phyloP scores from a whole-genome alignment of 1,140 invertebrate species.

The Drosophila auraria region DNA sequence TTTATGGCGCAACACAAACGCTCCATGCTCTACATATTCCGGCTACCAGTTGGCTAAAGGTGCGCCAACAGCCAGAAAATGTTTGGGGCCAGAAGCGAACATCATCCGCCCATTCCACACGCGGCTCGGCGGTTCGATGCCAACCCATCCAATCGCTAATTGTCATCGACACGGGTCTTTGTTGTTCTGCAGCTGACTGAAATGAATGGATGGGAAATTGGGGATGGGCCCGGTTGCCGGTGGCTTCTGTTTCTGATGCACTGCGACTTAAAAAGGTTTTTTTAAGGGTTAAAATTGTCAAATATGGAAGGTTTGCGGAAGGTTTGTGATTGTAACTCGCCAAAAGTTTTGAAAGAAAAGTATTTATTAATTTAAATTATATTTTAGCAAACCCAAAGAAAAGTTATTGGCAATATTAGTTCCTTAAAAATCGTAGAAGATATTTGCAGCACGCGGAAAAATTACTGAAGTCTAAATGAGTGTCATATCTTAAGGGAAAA shows the following conservation, averaged over 20 bases:
- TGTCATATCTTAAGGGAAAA: not conserved
- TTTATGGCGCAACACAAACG: conserved; percentile 75
- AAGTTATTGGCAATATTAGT: no score
- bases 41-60: conserved; percentile 55
- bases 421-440: no score
- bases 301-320: no score
- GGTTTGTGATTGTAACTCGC: no score
- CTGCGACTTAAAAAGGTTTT: not conserved
- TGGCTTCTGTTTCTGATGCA: conserved; percentile 28
- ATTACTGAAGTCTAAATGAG: not conserved
- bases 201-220: conserved; percentile 67
- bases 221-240: conserved; percentile 51
- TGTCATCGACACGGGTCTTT: conserved; percentile 79
- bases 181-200: conserved; percentile 63
- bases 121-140: conserved; percentile 26
- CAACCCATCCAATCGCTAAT: conserved; percentile 74
- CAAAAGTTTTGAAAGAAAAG: no score
- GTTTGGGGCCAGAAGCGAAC: conserved; percentile 49
- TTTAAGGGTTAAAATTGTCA: not conserved
- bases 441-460: not conserved
- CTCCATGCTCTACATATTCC: conserved; percentile 80
- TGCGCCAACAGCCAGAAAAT: conserved; percentile 36
- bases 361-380: no score
- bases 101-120: conserved; percentile 21
- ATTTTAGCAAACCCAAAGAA: no score